Evolutionary conservation across 1,140 invertebrate genomes (phyloP), one percentile per base, ranked within the genome.

Genomic region (Papilio glaucus): DNA sequence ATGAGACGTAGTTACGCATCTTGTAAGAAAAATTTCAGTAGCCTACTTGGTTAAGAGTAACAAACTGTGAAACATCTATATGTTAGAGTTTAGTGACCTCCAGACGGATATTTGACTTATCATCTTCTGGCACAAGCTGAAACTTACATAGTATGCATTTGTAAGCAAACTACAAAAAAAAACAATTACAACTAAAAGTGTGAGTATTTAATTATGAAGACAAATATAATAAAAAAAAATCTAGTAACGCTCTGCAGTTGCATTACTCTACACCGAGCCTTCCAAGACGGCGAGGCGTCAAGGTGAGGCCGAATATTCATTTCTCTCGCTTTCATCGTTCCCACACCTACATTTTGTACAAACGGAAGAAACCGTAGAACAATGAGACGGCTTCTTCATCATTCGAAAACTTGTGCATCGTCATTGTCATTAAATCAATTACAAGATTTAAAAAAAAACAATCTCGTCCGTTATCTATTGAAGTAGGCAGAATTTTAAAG

Each of bases 241-340:
- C n/a, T n/a, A n/a, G n/a, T n/a, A n/a, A n/a, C n/a, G n/a, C 73
- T 82, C 75, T 80, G 57, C 53, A 39, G 8, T 33, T 1, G 41
- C 13, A 33, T 62, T 88, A 75, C 77, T 85, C 85, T 89, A 72
- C 76, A 53, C 12, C 45, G 18, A 49, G 45, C 21, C 67, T 78
- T 75, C 73, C 72, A 84, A 83, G 82, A 79, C 80, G 74, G 77
- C 75, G 76, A 79, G 74, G 76, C 76, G 73, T 65, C 76, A 72
- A 75, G 80, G 71, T 78, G 77, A 71, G 74, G 79, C 77, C 84
- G 76, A 85, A 84, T 85, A 89, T 89, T 89, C 86, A 86, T 89
- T 86, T 87, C 79, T 84, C 79, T 77, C 83, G 78, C 76, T 73
- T 38, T 74, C 84, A 74, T 68, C 79, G 81, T 83, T 71, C 80